Base-by-base conservation (phyloP, 2,113 vertebrate genomes). In the Oncorhynchus nerka region DNA sequence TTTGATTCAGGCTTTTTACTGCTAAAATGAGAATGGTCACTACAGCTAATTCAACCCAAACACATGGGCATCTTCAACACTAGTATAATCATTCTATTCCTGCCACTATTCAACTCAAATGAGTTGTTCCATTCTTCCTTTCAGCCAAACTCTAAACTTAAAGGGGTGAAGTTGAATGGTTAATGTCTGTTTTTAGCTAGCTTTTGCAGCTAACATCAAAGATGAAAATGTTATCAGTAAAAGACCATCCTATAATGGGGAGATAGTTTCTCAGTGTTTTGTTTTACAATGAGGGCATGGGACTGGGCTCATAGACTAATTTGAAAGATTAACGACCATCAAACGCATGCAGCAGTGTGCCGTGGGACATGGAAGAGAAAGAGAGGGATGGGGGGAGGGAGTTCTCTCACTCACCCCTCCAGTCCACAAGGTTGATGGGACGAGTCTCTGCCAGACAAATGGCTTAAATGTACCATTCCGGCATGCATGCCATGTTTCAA, bases 161-260 rank as follows among this genome's bases (percentile, higher is more conserved):
- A 86, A 79, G 73, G 81, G 78, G 83, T 81, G 78, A 81, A 72
- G 81, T 87, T 77, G 75, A 81, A 87, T 83, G 76, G 88, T 93
- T 93, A 93, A 94, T 94, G 93, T 92, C 89, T 68, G 93, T 93
- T 92, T 92, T 91, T 92, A 94, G 94, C 92, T 94, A 96, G 94
- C 94, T 87, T 93, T 91, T 89, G 89, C 93, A 91, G 89, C 93
- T 92, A 94, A 96, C 96, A 97, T 93, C 92, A 94, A 93, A 93
- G 91, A 93, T 94, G 93, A 92, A 94, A 92, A 79, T 71, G 70
- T 75, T 26, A 65, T 24, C 70, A 68, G 62, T 39, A 67, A 72
- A 82, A 79, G 55, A 78, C 71, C 71, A 73, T 82, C 24, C 78
- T 81, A 69, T 61, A 45, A 79, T 77, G 85, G 24, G 8, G 61